Conservation (phyloP, 2,113 vertebrate species). For the Bungarus multicinctus region DNA sequence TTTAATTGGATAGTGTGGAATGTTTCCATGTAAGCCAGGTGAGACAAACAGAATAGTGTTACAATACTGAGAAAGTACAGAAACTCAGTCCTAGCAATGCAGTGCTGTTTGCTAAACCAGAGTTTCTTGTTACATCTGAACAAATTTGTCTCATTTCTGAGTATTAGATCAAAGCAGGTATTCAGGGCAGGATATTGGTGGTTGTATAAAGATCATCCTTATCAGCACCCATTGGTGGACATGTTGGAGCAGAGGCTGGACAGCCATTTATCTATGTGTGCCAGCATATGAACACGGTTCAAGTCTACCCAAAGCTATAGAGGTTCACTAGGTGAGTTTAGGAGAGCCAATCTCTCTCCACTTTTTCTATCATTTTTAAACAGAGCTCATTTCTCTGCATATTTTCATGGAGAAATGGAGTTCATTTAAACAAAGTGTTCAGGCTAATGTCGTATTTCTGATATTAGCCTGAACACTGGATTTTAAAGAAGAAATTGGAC, state of each 20-base stretch:
- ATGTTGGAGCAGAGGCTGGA: background rate
- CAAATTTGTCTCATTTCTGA: background rate
- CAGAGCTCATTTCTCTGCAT: background rate
- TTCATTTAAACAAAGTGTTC: background rate
- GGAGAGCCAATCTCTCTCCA: background rate
- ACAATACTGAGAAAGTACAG: rapidly evolving
- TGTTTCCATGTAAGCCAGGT: background rate
- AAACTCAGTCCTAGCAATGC: background rate
- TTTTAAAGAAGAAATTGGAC: background rate
- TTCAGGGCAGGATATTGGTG: background rate
- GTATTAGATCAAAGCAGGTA: background rate
- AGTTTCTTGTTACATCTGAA: background rate
- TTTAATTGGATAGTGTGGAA: constrained; percentile 26
- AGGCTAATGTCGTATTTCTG: background rate
- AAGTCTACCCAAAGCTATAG: background rate
- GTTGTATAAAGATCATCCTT: background rate
- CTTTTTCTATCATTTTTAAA: constrained; percentile 29
- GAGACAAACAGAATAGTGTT: background rate
- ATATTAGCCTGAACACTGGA: background rate
- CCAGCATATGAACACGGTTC: background rate
- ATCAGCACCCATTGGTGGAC: background rate
- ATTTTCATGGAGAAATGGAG: constrained; percentile 34
- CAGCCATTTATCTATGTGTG: background rate
- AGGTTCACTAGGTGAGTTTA: background rate
- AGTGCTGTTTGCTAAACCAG: background rate